Evolutionary conservation across 2,113 vertebrate species (phyloP).

Genomic region (Condylura cristata): DNA sequence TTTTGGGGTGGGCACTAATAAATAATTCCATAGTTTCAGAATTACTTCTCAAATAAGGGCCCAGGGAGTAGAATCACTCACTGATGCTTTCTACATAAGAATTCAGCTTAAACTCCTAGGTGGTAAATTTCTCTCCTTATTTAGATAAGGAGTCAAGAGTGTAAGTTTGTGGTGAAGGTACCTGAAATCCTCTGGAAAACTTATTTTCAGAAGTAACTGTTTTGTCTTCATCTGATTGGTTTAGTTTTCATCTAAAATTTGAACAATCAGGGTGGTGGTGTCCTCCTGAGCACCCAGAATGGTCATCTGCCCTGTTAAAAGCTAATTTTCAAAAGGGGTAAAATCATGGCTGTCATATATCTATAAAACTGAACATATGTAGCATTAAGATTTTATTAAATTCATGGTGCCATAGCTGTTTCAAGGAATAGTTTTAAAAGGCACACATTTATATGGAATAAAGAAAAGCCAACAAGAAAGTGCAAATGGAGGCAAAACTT

Average conservation of each 20-base stretch:
- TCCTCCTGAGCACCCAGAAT: background rate
- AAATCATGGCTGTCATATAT: background rate
- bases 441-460: background rate
- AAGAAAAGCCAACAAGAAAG: background rate
- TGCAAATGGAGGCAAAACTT: background rate
- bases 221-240: background rate
- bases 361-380: background rate
- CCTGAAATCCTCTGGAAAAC: background rate
- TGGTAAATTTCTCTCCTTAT: background rate
- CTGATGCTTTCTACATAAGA: background rate
- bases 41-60: background rate
- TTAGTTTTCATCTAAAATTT: background rate
- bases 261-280: background rate
- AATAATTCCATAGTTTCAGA: background rate
- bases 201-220: background rate
- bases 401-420: background rate
- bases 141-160: background rate
- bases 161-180: background rate
- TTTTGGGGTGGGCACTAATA: background rate
- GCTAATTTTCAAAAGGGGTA: background rate
- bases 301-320: background rate
- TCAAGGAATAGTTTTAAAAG: constrained; percentile 15
- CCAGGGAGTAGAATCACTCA: background rate
- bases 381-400: constrained; percentile 34
- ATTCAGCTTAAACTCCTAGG: background rate